Conservation (phyloP, 2,113 vertebrate species). For the Prolemur simus region DNA sequence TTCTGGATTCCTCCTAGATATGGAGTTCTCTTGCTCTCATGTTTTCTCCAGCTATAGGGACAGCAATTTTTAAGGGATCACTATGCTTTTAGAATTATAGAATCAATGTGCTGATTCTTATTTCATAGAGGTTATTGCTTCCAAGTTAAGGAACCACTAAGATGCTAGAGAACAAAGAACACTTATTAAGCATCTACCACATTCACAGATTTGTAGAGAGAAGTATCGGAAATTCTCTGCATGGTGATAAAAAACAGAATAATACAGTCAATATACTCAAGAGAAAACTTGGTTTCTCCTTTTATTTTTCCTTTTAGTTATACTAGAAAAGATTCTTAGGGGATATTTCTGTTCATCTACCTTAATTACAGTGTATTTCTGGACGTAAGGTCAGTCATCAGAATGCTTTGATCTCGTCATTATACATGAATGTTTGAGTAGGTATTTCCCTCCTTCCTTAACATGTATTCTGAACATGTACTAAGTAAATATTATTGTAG, state of each 20-base stretch:
- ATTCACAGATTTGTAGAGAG: background rate
- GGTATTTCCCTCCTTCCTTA: slow-evolving; percentile 28
- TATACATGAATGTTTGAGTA: slow-evolving; percentile 48
- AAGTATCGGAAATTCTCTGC: background rate
- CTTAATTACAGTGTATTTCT: slow-evolving; percentile 29
- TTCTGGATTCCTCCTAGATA: background rate
- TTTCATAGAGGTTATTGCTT: background rate
- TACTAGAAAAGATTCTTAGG: background rate
- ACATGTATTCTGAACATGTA: background rate
- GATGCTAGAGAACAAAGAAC: background rate
- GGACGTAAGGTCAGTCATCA: background rate
- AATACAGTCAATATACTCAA: background rate
- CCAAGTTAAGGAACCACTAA: background rate
- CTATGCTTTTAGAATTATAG: background rate
- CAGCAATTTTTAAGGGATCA: background rate
- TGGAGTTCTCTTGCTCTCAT: background rate
- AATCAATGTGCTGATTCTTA: background rate
- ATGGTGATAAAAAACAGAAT: background rate
- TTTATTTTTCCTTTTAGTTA: background rate
- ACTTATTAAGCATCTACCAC: background rate
- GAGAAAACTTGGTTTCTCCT: background rate
- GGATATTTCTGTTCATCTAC: background rate
- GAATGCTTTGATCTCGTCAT: slow-evolving; percentile 51
- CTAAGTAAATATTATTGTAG: slow-evolving; percentile 62
- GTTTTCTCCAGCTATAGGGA: background rate